Conservation (phyloP, 53 echinoderm and acorn worm genomes). For the Glandiceps talaboti region DNA sequence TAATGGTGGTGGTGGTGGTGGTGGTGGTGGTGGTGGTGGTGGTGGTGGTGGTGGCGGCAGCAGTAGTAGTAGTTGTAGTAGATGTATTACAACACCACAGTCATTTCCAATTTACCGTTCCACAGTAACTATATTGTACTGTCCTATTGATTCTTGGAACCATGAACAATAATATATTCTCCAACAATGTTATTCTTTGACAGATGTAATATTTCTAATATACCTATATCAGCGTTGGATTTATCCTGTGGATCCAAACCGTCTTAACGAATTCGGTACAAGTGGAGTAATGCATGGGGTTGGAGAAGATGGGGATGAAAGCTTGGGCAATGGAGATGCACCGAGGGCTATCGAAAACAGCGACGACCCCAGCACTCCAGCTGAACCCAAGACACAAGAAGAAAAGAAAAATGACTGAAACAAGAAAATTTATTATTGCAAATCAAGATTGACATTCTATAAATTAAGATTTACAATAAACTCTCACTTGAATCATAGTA, state of each 20-base stretch:
- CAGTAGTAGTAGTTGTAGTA: too few species aligned
- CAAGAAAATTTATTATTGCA: slow-evolving; percentile 7
- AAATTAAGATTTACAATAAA: neutral
- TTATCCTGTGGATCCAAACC: slow-evolving; percentile 84
- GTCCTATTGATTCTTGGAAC: too few species aligned
- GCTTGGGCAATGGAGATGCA: slow-evolving; percentile 12
- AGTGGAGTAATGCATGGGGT: slow-evolving; percentile 87
- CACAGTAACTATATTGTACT: too few species aligned
- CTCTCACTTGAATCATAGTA: neutral
- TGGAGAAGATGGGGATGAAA: neutral
- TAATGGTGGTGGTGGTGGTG: too few species aligned
- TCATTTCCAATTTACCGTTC: too few species aligned
- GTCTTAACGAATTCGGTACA: slow-evolving; percentile 94
- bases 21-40: too few species aligned
- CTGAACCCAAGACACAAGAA: slow-evolving; percentile 11
- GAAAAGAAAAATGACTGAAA: slow-evolving; percentile 54
- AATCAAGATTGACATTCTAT: neutral
- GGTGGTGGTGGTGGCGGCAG: too few species aligned
- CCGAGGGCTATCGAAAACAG: slow-evolving; percentile 4
- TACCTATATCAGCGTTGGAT: slow-evolving; percentile 91
- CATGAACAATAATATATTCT: too few species aligned
- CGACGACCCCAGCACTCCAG: neutral
- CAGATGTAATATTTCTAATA: slow-evolving; percentile 95
- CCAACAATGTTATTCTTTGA: too few species aligned
- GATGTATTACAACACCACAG: too few species aligned